A percentile compares a stretch with the other conserved stretches of the same genome.
phyloP scores from a whole-genome alignment of 2,888 invertebrate species.

The Alentia gelatinosa region DNA sequence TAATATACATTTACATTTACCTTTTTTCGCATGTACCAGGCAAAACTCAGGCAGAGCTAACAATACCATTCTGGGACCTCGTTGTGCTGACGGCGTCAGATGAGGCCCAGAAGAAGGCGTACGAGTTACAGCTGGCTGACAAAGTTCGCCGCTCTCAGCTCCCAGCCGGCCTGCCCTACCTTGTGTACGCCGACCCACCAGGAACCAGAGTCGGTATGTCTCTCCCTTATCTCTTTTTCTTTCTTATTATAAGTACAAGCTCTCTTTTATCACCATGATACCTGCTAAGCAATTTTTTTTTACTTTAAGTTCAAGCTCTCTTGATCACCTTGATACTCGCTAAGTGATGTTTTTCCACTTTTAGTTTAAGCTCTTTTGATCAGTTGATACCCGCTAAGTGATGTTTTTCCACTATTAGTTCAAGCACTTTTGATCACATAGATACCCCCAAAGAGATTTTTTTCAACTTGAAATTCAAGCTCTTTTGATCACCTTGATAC shows the following conservation, averaged over 20 bases:
- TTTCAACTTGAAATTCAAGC: too few relatives aligned
- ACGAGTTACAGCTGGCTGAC: slow-evolving; percentile 76
- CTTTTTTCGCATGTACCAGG: slow-evolving; percentile 10
- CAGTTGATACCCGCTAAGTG: too few relatives aligned
- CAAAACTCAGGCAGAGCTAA: slow-evolving; percentile 46
- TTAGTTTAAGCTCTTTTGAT: too few relatives aligned
- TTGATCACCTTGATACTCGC: too few relatives aligned
- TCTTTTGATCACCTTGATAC: too few relatives aligned
- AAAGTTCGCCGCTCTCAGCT: slow-evolving; percentile 75
- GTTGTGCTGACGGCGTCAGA: slow-evolving; percentile 81
- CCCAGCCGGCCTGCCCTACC: slow-evolving; percentile 75
- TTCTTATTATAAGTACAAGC: background rate
- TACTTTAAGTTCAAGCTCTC: too few relatives aligned
- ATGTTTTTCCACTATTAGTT: too few relatives aligned
- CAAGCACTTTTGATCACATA: too few relatives aligned
- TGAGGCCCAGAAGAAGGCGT: slow-evolving; percentile 78
- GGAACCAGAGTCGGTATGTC: slow-evolving; percentile 78
- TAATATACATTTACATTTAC: background rate
- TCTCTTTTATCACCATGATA: background rate
- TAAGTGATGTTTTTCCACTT: too few relatives aligned
- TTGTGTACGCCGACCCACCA: slow-evolving; percentile 80
- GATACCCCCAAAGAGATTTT: too few relatives aligned
- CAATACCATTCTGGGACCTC: slow-evolving; percentile 79
- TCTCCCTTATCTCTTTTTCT: background rate
- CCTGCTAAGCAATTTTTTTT: too few relatives aligned